Evolutionary conservation across 2,113 vertebrate species (phyloP).

Genomic region (Nansenia antarctica): DNA sequence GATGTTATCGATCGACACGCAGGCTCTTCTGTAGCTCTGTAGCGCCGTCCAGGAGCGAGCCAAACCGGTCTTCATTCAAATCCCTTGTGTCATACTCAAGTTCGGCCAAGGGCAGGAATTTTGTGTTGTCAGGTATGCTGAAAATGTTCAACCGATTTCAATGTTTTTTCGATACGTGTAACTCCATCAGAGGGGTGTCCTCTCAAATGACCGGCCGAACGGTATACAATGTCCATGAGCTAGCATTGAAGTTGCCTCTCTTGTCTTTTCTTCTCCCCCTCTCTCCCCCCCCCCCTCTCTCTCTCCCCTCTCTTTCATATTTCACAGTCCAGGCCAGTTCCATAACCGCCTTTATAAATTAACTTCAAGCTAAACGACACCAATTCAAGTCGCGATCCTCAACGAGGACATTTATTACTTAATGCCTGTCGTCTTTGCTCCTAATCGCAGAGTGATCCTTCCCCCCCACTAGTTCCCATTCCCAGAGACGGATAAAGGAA

Average conservation of each 20-base stretch:
- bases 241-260: not conserved
- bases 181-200: not conserved
- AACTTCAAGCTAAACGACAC: constrained; percentile 6
- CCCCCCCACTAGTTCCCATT: constrained; percentile 21
- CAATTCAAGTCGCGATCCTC: constrained; percentile 28
- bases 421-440: constrained; percentile 13
- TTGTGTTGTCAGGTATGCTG: not conserved
- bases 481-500: constrained; percentile 50
- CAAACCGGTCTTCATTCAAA: not conserved
- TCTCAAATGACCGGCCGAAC: not conserved
- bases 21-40: not conserved
- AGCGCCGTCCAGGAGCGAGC: not conserved
- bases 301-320: not conserved
- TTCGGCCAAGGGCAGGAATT: too few species aligned
- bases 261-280: not conserved
- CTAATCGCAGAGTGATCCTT: not conserved
- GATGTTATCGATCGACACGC: not conserved
- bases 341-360: constrained; percentile 1
- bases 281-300: not conserved
- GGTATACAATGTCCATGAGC: not conserved
- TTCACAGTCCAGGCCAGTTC: not conserved
- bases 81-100: not conserved
- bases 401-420: constrained; percentile 30
- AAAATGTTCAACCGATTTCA: not conserved
- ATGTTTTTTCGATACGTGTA: not conserved